These are phyloP conservation scores for Lycocerus yunnanus DNA, from an alignment of 2,888 invertebrate species.

Conservation along the genomic window DNA sequence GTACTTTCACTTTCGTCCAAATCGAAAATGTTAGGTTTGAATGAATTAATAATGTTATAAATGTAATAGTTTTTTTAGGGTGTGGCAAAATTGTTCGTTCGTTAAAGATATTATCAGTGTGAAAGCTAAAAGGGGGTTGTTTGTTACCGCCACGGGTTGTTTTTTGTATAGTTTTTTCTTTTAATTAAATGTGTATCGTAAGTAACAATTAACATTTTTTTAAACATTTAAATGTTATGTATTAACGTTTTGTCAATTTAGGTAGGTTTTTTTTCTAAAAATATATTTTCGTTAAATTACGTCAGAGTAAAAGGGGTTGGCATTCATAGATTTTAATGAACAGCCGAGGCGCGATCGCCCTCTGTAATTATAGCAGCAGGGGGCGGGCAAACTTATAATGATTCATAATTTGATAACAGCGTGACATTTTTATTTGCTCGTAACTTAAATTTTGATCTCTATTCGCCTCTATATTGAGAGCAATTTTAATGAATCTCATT, in stretches of 20 bases:
- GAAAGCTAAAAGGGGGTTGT: background rate
- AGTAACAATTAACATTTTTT: background rate
- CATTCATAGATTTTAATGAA: slow-evolving; percentile 31
- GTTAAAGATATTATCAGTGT: slow-evolving; percentile 14
- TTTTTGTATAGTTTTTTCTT: slow-evolving; percentile 14
- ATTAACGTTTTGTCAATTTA: background rate
- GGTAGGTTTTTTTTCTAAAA: background rate
- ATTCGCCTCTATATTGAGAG: slow-evolving; percentile 15
- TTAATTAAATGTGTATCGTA: slow-evolving; percentile 7
- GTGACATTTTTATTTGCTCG: slow-evolving; percentile 29
- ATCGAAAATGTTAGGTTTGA: background rate
- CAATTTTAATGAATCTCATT: slow-evolving; percentile 1
- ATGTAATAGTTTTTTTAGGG: slow-evolving; percentile 16
- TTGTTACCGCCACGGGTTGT: background rate
- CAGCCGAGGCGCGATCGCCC: slow-evolving; percentile 28
- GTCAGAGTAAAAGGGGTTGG: slow-evolving; percentile 20
- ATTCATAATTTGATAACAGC: slow-evolving; percentile 33
- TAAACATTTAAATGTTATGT: background rate
- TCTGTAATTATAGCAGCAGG: slow-evolving; percentile 30
- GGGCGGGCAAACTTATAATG: slow-evolving; percentile 29
- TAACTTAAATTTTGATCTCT: slow-evolving; percentile 23
- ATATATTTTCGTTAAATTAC: slow-evolving; percentile 18
- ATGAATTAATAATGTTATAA: slow-evolving; percentile 8
- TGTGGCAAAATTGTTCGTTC: slow-evolving; percentile 13
- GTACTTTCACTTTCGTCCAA: slow-evolving; percentile 12